Evolutionary conservation across 2,113 vertebrate genomes (phyloP), one percentile per base, ranked within the genome.

Genomic region (Macrotis lagotis): DNA sequence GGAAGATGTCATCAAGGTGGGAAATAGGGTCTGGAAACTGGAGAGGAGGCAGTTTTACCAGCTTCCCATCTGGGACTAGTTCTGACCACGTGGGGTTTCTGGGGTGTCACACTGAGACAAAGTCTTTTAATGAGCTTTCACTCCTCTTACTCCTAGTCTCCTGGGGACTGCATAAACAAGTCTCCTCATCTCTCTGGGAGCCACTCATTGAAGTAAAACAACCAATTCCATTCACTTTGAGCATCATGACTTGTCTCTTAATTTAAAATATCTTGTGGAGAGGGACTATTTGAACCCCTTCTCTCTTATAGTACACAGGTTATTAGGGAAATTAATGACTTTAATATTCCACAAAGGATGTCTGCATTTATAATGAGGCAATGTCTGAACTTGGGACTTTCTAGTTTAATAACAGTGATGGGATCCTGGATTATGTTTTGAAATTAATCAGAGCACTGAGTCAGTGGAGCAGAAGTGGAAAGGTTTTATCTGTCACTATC

Each of bases 241-340:
- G 94, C 95, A 96, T 89, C 91, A 55, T 74, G 59, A 51, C 44
- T 48, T 94, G 89, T 88, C 92, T 28, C 95, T 94, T 96, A 93
- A 97, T 97, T 97, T 96, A 97, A 97, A 96, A 94, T 96, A 50
- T 97, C 94, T 96, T 91, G 51, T 95, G 91, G 90, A 96, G 59
- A 91, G 94, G 96, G 96, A 94, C 88, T 95, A 91, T 93, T 89
- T 88, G 89, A 95, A 92, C 7, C 44, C 50, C 90, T 92, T 93
- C 91, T 96, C 94, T 97, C 95, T 97, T 97, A 97, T 93, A 91
- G 92, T 91, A 55, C 90, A 94, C 74, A 92, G 51, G 74, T 96
- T 95, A 94, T 95, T 96, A 90, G 55, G 48, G 37, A 94, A 97
- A 95, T 93, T 55, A 92, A 95, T 96, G 93, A 51, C 48, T 97